Base-by-base conservation (phyloP, 2,888 invertebrate species). In the Empis stercorea region DNA sequence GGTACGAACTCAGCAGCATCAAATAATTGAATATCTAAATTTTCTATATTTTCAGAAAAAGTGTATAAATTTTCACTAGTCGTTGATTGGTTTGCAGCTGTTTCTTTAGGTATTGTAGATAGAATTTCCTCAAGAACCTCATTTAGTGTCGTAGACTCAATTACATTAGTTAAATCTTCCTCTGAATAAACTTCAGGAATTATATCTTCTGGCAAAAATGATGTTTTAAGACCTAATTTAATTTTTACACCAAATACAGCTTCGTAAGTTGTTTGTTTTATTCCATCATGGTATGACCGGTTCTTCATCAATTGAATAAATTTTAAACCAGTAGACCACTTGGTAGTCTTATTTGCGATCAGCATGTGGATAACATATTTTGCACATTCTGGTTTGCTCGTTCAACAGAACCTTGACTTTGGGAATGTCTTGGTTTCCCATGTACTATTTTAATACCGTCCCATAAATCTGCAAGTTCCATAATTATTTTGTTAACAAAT, bases 281-380 rank as follows among this genome's bases (percentile, higher is more conserved):
- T 67, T 34, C 61, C 66, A 23, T 51, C 17, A 53, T 69, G 64
- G 50, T 53, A 49, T n/a, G 61, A 59, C 51, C 56, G 54, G 50
- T 70, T 70, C 56, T 69, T 69, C 60, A 59, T 61, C 38, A 63
- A 54, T 51, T 69, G 66, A 30, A 30, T 30, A 30, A n/a, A n/a
- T n/a, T n/a, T n/a, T n/a, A n/a, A n/a, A n/a, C n/a, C n/a, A n/a
- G n/a, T n/a, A n/a, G n/a, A n/a, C n/a, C n/a, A n/a, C n/a, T n/a
- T n/a, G n/a, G n/a, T n/a, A n/a, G n/a, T n/a, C n/a, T n/a, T n/a
- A n/a, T n/a, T n/a, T n/a, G n/a, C n/a, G n/a, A n/a, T n/a, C n/a
- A n/a, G n/a, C n/a, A 70, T 2, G 61, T 51, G 43, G 43, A 39
- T 7, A 64, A 27, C 58, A 65, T 65, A 41, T 63, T 63, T 53